Base-by-base conservation (phyloP, 2,888 invertebrate species). In the Shargacucullia verbasci region DNA sequence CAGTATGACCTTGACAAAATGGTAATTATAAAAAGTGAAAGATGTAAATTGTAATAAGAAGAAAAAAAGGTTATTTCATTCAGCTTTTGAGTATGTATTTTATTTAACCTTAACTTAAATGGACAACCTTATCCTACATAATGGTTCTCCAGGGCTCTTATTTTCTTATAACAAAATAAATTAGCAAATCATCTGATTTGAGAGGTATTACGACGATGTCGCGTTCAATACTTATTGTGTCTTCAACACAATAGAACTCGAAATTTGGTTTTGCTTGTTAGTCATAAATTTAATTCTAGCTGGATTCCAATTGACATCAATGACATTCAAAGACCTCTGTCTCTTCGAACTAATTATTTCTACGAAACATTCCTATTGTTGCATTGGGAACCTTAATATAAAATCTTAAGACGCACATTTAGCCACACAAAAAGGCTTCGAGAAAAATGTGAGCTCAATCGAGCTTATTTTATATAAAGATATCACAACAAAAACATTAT, bases 171-270 rank as follows among this genome's bases (percentile, higher is more conserved):
- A 27, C 29, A 13, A 46, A 52, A 29, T 41, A 45, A 48, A 50
- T 43, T 60, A 63, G 49, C 55, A 70, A 66, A 45, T 68, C 63
- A 60, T 61, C 40, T 40, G 64, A 55, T 59, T 62, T 12, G 54
- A 43, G 63, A 54, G 56, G 59, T 61, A 64, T 68, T 64, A 55
- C 20, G 41, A 50, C 34, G 45, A 27, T 53, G 41, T 48, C 47
- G 38, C 37, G 39, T 45, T 70, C 70, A 75, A 71, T 64, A 63
- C 61, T 62, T 63, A 76, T 76, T 76, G 66, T 74, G 52, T 39
- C n/a, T 8, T 41, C 11, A 29, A 31, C 12, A 71, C 50, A 73
- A 59, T 53, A 33, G 69, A 39, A 20, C 53, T 29, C 52, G 43
- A 54, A 56, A 69, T 61, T 72, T 56, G 73, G 38, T 56, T 55